Evolutionary conservation across 1,140 invertebrate species (phyloP).

Genomic region (Atta texana): DNA sequence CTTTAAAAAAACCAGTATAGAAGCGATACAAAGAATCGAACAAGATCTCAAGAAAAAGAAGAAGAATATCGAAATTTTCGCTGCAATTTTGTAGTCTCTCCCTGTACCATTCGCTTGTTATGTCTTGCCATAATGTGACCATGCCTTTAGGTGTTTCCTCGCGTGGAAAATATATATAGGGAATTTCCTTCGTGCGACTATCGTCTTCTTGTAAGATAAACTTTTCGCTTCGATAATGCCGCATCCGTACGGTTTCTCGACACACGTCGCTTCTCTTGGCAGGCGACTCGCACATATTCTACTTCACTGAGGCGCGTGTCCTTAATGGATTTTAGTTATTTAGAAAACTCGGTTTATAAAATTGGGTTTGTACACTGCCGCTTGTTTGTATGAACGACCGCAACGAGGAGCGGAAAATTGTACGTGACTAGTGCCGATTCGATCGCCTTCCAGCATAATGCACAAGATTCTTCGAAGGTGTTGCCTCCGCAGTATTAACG

Average conservation of each 20-base stretch:
- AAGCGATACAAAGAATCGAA: neutral
- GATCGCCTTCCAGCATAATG: slow-evolving; percentile 9
- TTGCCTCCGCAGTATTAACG: slow-evolving; percentile 45
- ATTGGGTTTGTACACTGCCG: neutral
- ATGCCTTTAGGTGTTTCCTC: slow-evolving; percentile 50
- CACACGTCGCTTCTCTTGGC: neutral
- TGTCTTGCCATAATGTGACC: slow-evolving; percentile 41
- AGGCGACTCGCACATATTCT: neutral
- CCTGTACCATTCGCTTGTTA: slow-evolving; percentile 39
- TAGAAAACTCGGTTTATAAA: slow-evolving; percentile 42
- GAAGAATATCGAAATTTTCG: slow-evolving; percentile 53
- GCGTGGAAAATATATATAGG: slow-evolving; percentile 50
- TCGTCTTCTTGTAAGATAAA: slow-evolving; percentile 46
- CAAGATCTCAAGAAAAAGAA: neutral
- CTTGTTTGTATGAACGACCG: slow-evolving; percentile 19
- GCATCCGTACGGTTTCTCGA: neutral
- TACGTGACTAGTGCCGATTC: slow-evolving; percentile 53
- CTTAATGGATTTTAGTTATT: slow-evolving; percentile 64
- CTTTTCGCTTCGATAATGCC: slow-evolving; percentile 35
- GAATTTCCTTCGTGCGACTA: slow-evolving; percentile 39
- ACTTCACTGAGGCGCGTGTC: neutral
- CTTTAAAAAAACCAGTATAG: neutral
- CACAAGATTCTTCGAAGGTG: slow-evolving; percentile 35
- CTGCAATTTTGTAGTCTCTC: neutral
- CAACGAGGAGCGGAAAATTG: slow-evolving; percentile 11